Evolutionary conservation across 2,113 vertebrate genomes (phyloP), one percentile per base, ranked within the genome.

Genomic region (Podarcis raffonei): DNA sequence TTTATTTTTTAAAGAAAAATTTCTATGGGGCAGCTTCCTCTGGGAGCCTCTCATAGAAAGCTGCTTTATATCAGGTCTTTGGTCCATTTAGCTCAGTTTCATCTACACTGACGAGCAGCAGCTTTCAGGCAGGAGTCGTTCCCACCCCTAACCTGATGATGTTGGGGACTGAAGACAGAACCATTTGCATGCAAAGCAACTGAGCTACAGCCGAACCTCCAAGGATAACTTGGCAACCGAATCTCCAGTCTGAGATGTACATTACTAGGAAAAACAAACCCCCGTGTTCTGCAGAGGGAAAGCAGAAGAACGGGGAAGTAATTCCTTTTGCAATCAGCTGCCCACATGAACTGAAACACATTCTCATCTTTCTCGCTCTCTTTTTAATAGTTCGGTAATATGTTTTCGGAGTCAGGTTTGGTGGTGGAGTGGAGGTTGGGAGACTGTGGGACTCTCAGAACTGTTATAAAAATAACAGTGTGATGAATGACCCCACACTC

Each of bases 401-500:
- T 76, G 77, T 88, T 91, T 76, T 93, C 89, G 27, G 2, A 75
- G 86, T 80, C 15, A 1, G 5, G 90, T 68, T 84, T 75, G 82
- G 71, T 81, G 68, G 84, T 77, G 30, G 37, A 22, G 18, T 11
- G 87, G 37, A 30, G 27, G 37, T 20, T 84, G 42, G 72, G 81
- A 68, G 75, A 79, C 1, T 87, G 5, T 75, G 87, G 87, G 69
- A 15, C 85, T n/a, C 86, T 85, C 88, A 74, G 88, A 72, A n/a
- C 85, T 85, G 91, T 80, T 96, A 88, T 89, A 96, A 96, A 97
- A 97, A 95, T 95, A 96, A 95, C 76, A 84, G 88, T 94, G 92
- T 97, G 96, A 97, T 97, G 93, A 95, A 97, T 96, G 95, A 92
- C 92, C 92, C 91, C 69, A 87, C 81, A 89, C 74, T 81, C 89